Evolutionary conservation across 2,888 invertebrate genomes (phyloP).

Genomic region (Macropis europaea): DNA sequence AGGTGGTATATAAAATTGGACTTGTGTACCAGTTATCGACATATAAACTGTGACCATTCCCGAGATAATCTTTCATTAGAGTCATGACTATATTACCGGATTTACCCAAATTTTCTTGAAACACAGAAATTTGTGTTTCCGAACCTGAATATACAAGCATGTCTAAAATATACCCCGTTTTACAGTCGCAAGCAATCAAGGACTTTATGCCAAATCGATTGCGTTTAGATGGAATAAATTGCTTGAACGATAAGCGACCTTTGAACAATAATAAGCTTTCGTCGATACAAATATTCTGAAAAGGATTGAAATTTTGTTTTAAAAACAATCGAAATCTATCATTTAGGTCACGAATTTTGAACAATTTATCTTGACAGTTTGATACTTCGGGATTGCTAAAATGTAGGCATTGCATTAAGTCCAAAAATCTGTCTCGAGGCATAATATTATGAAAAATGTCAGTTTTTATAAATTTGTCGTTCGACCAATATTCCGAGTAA

Average conservation of each 20-base stretch:
- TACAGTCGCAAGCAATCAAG: neutral
- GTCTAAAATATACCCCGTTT: neutral
- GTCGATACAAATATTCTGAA: constrained; percentile 1
- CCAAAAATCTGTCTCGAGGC: constrained; percentile 31
- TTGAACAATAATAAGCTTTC: neutral
- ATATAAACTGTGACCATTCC: neutral
- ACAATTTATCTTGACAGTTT: constrained; percentile 33
- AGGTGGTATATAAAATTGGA: neutral
- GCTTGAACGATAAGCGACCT: no score
- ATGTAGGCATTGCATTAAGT: constrained; percentile 23
- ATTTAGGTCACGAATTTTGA: constrained; percentile 33
- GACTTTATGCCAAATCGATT: neutral
- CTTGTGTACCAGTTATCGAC: constrained; percentile 4
- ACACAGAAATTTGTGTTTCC: neutral
- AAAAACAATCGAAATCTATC: constrained; percentile 27
- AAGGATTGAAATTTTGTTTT: constrained; percentile 11
- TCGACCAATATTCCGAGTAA: constrained; percentile 32
- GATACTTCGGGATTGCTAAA: constrained; percentile 26
- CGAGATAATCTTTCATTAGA: neutral
- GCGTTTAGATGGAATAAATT: neutral
- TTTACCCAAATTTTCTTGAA: neutral
- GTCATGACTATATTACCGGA: neutral
- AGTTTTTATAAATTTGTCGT: constrained; percentile 22
- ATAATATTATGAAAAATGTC: constrained; percentile 32
- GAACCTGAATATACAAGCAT: neutral